These are phyloP conservation scores for Balaeniceps rex DNA, from an alignment of 2,113 vertebrate genomes.

Conservation along the genomic window DNA sequence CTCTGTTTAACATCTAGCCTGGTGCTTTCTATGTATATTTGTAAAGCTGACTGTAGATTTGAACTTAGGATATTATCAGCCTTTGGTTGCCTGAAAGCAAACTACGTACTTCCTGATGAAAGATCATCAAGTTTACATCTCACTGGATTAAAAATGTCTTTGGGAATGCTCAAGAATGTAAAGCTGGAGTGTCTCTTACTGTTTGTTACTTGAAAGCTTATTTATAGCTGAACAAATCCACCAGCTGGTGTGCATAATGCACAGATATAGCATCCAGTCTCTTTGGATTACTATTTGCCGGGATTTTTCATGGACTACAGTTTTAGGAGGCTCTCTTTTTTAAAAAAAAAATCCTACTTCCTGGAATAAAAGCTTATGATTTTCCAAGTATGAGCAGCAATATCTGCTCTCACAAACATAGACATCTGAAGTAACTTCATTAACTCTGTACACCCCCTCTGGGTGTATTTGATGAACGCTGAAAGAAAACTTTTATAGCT, in stretches of 20 bases:
- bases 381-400: neutral
- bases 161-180: neutral
- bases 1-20: neutral
- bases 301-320: neutral
- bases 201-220: neutral
- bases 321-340: neutral
- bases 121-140: neutral
- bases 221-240: neutral
- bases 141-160: neutral
- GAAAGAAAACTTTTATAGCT: neutral
- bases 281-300: neutral
- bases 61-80: neutral
- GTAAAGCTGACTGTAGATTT: neutral
- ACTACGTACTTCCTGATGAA: neutral
- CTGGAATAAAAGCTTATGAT: neutral
- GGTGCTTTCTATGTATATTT: neutral
- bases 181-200: neutral
- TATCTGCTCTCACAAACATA: neutral
- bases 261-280: neutral
- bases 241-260: neutral
- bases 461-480: neutral
- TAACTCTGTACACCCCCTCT: neutral
- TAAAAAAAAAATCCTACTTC: neutral
- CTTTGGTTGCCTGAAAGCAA: neutral
- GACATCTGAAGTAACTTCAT: neutral